phyloP scores from a whole-genome alignment of 2,797 vertebrate species.

The Poeciliopsis gracilis region DNA sequence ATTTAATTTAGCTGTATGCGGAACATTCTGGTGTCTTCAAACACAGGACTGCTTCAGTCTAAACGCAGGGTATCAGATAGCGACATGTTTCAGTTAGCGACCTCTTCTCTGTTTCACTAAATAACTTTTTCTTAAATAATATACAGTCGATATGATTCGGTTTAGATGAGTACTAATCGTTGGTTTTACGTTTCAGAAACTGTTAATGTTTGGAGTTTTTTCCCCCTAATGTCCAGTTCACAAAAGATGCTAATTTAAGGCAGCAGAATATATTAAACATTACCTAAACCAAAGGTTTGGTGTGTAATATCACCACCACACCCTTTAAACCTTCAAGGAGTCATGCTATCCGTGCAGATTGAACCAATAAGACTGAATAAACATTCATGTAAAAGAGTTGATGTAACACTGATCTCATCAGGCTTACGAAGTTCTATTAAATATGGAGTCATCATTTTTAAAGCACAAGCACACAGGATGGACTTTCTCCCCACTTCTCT shows the following conservation, averaged over 20 bases:
- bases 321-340: conserved; percentile 20
- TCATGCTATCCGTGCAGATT: not conserved
- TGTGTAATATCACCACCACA: conserved; percentile 9
- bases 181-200: not conserved
- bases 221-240: not conserved
- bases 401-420: conserved; percentile 7
- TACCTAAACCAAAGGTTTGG: not conserved
- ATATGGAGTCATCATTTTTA: conserved; percentile 25
- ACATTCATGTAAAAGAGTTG: not conserved
- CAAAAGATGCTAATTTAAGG: not conserved
- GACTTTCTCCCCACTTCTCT: not conserved
- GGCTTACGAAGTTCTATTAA: conserved; percentile 17
- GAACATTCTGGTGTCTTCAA: not conserved
- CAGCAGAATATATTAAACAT: not conserved
- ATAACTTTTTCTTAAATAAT: not conserved
- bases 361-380: not conserved
- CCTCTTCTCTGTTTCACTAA: not conserved
- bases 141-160: not conserved
- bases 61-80: not conserved
- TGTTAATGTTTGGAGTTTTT: not conserved
- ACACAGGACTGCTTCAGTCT: not conserved
- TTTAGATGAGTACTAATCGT: not conserved
- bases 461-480: conserved; percentile 38
- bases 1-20: not conserved
- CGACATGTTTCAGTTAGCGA: not conserved